Evolutionary conservation across 2,113 vertebrate genomes (phyloP).

Genomic region (Leptocoma aspasia): DNA sequence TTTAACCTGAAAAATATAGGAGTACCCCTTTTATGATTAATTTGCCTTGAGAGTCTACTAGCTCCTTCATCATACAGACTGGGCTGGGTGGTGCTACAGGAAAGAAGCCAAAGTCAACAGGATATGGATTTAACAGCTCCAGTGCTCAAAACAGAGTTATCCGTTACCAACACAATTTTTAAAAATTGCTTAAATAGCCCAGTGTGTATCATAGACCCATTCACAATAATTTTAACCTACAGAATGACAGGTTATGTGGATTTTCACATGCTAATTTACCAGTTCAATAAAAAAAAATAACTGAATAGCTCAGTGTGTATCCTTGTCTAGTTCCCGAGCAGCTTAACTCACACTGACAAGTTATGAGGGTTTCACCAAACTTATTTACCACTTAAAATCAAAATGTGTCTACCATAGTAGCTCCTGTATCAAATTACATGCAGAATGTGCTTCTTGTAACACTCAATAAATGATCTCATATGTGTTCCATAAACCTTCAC

Average conservation of each 20-base stretch:
- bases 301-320: neutral
- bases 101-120: conserved; percentile 55
- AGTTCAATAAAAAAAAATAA: neutral
- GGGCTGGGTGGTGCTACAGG: neutral
- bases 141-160: conserved; percentile 39
- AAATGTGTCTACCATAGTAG: neutral
- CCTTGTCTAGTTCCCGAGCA: conserved; percentile 12
- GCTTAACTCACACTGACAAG: neutral
- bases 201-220: neutral
- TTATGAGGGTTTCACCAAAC: neutral
- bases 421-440: conserved; percentile 35
- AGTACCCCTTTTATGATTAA: neutral
- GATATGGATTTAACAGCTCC: conserved; percentile 35
- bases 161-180: neutral
- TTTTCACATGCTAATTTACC: conserved; percentile 62
- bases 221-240: neutral
- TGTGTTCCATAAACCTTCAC: conserved; percentile 35
- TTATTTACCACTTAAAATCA: conserved; percentile 52
- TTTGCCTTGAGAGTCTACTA: neutral
- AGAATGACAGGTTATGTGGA: conserved; percentile 19
- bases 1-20: neutral
- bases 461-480: conserved; percentile 63
- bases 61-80: neutral
- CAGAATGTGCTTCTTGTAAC: conserved; percentile 31
- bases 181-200: conserved; percentile 50